These are phyloP conservation scores for Trypoxylon attenuatum DNA, from an alignment of 2,888 invertebrate species.

Conservation along the genomic window DNA sequence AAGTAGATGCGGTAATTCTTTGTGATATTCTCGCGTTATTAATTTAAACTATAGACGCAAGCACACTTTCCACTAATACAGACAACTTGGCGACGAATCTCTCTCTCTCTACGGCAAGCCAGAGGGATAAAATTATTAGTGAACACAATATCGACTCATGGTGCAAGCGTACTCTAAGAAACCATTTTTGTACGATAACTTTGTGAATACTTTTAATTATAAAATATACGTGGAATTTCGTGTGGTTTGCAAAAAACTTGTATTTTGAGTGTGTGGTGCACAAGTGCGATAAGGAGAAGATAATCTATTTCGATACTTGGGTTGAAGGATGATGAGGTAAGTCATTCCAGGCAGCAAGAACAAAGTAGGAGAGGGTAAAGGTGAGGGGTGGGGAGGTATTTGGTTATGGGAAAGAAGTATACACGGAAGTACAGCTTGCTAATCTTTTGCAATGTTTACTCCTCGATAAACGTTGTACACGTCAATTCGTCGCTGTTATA, in stretches of 20 bases:
- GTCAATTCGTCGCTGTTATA: constrained; percentile 64
- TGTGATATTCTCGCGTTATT: constrained; percentile 40
- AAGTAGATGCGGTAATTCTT: constrained; percentile 25
- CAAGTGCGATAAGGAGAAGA: not conserved
- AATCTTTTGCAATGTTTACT: constrained; percentile 64
- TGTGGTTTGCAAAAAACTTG: not conserved
- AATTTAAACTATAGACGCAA: constrained; percentile 29
- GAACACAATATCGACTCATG: not conserved
- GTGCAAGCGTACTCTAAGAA: not conserved
- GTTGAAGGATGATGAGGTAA: not conserved
- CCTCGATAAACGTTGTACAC: constrained; percentile 63
- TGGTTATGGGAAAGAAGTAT: constrained; percentile 50
- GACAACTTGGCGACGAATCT: not conserved
- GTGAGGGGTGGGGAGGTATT: constrained; percentile 1
- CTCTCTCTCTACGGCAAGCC: too few relatives aligned
- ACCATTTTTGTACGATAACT: not conserved
- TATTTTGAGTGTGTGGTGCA: not conserved
- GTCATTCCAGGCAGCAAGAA: too few relatives aligned
- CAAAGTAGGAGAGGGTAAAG: too few relatives aligned
- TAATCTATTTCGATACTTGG: not conserved
- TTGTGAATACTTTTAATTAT: too few relatives aligned
- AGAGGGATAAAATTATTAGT: not conserved
- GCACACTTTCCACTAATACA: not conserved
- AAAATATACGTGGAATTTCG: not conserved
- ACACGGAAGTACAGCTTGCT: constrained; percentile 61